Base-by-base conservation (phyloP, 2,797 vertebrate species). In the Merluccius polli region DNA sequence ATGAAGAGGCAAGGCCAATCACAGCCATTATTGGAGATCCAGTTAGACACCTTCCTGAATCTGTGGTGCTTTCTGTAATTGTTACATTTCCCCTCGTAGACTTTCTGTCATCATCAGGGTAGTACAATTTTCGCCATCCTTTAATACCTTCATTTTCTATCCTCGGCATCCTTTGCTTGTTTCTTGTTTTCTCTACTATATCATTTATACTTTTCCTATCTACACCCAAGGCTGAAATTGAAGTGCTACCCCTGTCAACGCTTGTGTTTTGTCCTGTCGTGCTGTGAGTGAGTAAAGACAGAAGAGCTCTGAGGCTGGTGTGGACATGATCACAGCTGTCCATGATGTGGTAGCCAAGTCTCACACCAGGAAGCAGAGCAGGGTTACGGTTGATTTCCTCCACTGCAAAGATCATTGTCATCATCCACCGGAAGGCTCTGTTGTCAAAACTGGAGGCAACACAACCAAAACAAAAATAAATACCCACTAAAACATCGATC, bases 381-480 rank as follows among this genome's bases (percentile, higher is more conserved):
- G 86, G 77, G 69, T 90, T 84, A 11, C 7, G 77, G 77, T 94
- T 94, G 68, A 94, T 92, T 90, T 94, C 93, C 72, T 94, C 87
- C 63, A 94, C 89, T 1, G 93, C 85, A 82, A 94, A 94, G 72
- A 93, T 88, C 94, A 94, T 94, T 15, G 94, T 93, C 87, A 94
- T 93, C 81, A 92, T 85, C 93, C 93, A 94, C 27, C 91, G 93
- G 74, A 94, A 94, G 13, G 92, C 92, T 78, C 92, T 87, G 29
- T 89, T 79, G 74, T 93, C 92, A 88, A 94, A 93, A 24, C 93
- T 94, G 83, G 16, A 74, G 21, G 38, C 48, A 70, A 70, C 36
- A 8, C 9, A 69, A 70, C 10, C 5, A 38, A 27, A 65, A 65
- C 31, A 38, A 11, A 27, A 67, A 16, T 35, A 18, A 74, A 15